Evolutionary conservation across 2,888 invertebrate species (phyloP), one percentile per base, ranked within the genome.

Genomic region (Phalera bucephala): DNA sequence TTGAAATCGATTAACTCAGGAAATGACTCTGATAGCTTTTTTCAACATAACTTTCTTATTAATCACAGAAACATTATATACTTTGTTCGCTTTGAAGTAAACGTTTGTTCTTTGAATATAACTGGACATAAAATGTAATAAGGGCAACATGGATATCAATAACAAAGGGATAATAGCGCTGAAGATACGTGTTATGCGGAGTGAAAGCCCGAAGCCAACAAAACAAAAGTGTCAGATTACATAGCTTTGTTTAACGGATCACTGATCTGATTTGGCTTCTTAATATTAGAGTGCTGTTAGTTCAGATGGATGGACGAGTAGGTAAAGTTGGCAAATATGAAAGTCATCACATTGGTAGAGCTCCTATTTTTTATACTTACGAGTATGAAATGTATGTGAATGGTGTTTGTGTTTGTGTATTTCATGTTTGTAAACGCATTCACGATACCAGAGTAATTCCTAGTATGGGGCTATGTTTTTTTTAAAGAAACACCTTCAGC

Each of bases 201-300:
- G 42, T 40, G 35, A 49, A 52, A 52, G 49, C 31, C 47, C 48
- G 61, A 61, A 61, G 61, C 61, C 61, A 52, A 55, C 41, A 31
- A 52, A 49, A 50, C 37, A 49, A 36, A 33, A 51, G 61, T 58
- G 29, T 61, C 52, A 36, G 37, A 36, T 61, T 54, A 50, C 60
- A 36, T 40, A 36, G 43, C 37, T 50, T 60, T 54, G 48, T 54
- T 47, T 54, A 45, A 13, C 39, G 22, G 27, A 35, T 45, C 33
- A 52, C 52, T 45, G 43, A 48, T 43, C 33, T 26, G 25, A 41
- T 36, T 43, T 47, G 27, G 37, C 32, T 45, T 37, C 37, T 21
- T 35, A 39, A 41, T 23, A 33, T 31, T 31, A 12, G 25, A 19
- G 22, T 22, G 8, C 8, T 11, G 31, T 36, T 34, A 34, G 19